These are phyloP conservation scores for Micromussa lordhowensis DNA, from an alignment of 92 coral and sea anemone species.

Conservation along the genomic window DNA sequence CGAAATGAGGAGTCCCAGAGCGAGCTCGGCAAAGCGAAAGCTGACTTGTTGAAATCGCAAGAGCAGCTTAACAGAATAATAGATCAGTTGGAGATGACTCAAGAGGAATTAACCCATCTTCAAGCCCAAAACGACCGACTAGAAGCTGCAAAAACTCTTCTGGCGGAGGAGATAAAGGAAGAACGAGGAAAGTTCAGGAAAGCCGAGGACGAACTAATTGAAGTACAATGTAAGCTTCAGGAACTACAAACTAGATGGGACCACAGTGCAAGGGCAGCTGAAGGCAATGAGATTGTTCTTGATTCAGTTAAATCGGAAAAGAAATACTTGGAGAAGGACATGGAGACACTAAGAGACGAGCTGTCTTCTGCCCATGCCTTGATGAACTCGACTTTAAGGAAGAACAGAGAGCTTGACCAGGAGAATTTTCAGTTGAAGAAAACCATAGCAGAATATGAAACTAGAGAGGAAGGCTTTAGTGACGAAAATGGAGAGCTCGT, in stretches of 20 bases:
- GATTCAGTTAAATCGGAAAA: constrained; percentile 84
- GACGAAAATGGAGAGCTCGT: constrained; percentile 85
- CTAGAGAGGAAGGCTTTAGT: constrained; percentile 61
- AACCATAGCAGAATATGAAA: constrained; percentile 81
- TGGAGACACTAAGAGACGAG: constrained; percentile 89
- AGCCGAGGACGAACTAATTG: constrained; percentile 78
- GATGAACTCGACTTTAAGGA: constrained; percentile 57
- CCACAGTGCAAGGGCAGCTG: constrained; percentile 77
- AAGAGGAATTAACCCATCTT: constrained; percentile 2
- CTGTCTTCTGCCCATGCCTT: constrained; percentile 75
- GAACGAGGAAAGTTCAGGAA: constrained; percentile 41
- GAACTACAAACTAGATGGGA: constrained; percentile 90
- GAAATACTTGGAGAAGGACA: constrained; percentile 86
- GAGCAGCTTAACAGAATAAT: not conserved
- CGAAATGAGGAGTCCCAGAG: constrained; percentile 1
- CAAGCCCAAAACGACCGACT: constrained; percentile 24
- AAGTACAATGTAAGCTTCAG: constrained; percentile 76
- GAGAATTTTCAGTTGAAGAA: constrained; percentile 69
- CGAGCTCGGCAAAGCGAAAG: constrained; percentile 1
- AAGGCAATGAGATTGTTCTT: constrained; percentile 73
- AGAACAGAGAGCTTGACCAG: constrained; percentile 43
- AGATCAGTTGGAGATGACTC: constrained; percentile 1
- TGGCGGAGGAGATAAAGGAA: constrained; percentile 8
- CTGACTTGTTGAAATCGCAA: not conserved
- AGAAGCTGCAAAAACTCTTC: constrained; percentile 22